Conservation (phyloP, 2,888 invertebrate species). For the Autographa gamma region DNA sequence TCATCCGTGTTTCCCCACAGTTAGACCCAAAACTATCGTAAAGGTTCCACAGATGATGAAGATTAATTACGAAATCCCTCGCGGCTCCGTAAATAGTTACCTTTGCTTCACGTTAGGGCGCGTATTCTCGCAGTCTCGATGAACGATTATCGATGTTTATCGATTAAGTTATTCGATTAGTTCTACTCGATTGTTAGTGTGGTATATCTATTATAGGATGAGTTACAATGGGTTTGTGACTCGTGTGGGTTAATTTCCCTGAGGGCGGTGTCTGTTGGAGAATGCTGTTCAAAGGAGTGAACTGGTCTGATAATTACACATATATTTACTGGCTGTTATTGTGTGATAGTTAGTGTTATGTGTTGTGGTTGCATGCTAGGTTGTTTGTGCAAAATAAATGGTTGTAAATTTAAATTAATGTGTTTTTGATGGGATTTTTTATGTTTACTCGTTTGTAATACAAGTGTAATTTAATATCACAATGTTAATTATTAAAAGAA, state of each 20-base stretch:
- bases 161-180: conserved; percentile 39
- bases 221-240: conserved; percentile 24
- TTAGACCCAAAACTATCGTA: conserved; percentile 53
- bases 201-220: conserved; percentile 17
- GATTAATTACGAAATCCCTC: conserved; percentile 65
- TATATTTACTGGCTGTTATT: conserved; percentile 1
- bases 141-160: conserved; percentile 55
- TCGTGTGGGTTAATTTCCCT: conserved; percentile 29
- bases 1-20: conserved; percentile 24
- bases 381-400: neutral
- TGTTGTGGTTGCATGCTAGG: neutral
- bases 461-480: too few relatives aligned
- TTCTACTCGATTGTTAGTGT: conserved; percentile 21
- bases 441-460: too few relatives aligned
- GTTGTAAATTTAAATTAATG: neutral
- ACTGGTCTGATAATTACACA: conserved; percentile 30
- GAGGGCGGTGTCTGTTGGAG: conserved; percentile 27
- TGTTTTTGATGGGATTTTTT: too few relatives aligned
- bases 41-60: conserved; percentile 60
- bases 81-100: conserved; percentile 56
- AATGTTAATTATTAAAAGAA: too few relatives aligned
- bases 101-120: conserved; percentile 46
- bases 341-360: conserved; percentile 7
- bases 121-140: conserved; percentile 50
- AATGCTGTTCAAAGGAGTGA: conserved; percentile 25